Evolutionary conservation across 2,888 invertebrate genomes (phyloP).

Genomic region (Lepidonotus clava): DNA sequence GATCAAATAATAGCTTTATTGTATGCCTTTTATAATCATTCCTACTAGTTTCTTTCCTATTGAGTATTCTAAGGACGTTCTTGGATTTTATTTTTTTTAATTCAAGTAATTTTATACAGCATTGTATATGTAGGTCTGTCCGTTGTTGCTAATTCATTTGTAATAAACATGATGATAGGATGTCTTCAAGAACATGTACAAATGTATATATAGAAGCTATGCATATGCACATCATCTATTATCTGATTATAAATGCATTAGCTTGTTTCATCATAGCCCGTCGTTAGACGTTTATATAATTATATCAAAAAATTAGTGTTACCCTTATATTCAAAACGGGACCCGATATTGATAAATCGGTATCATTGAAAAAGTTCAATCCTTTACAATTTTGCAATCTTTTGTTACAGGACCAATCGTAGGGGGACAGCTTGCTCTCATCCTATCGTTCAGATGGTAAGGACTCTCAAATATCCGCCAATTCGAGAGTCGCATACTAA

Average conservation of each 20-base stretch:
- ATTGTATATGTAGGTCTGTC: too few species aligned
- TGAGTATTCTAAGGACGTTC: background rate
- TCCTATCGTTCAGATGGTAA: background rate
- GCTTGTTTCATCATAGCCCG: background rate
- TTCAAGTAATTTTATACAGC: background rate
- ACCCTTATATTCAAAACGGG: background rate
- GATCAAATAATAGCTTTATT: background rate
- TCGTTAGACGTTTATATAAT: background rate
- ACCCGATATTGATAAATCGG: background rate
- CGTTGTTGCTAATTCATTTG: too few species aligned
- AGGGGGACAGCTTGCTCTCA: background rate
- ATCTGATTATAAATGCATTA: background rate
- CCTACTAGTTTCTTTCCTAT: background rate
- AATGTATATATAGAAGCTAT: too few species aligned
- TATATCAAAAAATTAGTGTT: background rate
- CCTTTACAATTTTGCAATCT: too few species aligned
- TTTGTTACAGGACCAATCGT: background rate
- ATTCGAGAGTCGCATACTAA: background rate
- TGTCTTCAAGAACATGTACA: too few species aligned
- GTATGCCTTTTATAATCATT: background rate
- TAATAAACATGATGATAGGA: too few species aligned
- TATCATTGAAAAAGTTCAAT: background rate
- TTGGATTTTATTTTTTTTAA: background rate
- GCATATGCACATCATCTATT: background rate
- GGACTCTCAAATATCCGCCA: background rate